phyloP scores from a whole-genome alignment of 2,797 vertebrate species.

The Periophthalmus magnuspinnatus region DNA sequence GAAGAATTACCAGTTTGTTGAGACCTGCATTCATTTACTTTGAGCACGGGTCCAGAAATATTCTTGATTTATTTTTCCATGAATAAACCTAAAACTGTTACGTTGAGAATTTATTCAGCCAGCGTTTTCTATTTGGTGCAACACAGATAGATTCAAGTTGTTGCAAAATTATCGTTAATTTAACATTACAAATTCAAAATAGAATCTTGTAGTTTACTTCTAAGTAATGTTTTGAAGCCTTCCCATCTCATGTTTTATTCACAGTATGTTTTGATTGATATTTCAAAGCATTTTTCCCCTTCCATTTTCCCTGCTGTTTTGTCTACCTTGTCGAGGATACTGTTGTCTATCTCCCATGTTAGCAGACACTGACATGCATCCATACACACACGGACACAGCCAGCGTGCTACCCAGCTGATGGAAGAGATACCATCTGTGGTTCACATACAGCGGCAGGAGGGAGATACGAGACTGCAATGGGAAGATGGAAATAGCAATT shows the following conservation, averaged over 20 bases:
- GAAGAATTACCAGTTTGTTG: background rate
- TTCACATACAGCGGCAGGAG: slow-evolving; percentile 41
- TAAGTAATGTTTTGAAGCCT: background rate
- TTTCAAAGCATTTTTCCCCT: slow-evolving; percentile 4
- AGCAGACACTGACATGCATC: slow-evolving; percentile 24
- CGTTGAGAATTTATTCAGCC: too few species aligned
- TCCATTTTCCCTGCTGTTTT: slow-evolving; percentile 1
- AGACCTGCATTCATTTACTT: background rate
- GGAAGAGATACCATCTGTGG: slow-evolving; percentile 51
- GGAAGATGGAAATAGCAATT: slow-evolving; percentile 19
- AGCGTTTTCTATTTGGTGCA: too few species aligned
- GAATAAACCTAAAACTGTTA: too few species aligned
- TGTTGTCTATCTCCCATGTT: slow-evolving; percentile 34
- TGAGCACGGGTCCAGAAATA: background rate
- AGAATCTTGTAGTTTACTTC: background rate
- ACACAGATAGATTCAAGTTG: too few species aligned
- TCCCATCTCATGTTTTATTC: background rate
- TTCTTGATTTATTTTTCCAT: too few species aligned
- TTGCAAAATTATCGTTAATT: too few species aligned
- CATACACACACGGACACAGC: slow-evolving; percentile 38
- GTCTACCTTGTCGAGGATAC: slow-evolving; percentile 42
- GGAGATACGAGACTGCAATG: slow-evolving; percentile 30
- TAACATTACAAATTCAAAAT: background rate
- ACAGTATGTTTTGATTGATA: background rate
- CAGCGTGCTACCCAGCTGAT: slow-evolving; percentile 32